Evolutionary conservation across 2,113 vertebrate genomes (phyloP).

Genomic region (Aramus guarauna): DNA sequence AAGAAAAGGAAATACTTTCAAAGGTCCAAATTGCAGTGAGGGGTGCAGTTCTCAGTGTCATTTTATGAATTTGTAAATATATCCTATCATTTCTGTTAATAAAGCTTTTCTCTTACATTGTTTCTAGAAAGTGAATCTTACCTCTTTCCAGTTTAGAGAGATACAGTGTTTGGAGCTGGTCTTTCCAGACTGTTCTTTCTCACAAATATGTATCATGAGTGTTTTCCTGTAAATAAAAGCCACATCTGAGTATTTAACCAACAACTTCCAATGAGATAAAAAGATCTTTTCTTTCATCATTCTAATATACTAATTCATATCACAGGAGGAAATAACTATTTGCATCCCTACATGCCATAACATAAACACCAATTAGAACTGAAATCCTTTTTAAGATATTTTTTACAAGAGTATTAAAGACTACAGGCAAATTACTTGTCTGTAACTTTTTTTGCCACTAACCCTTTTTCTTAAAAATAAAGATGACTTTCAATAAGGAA

Average conservation of each 20-base stretch:
- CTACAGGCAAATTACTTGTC: neutral
- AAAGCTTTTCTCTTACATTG: neutral
- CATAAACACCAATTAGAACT: neutral
- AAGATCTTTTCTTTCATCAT: neutral
- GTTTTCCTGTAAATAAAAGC: conserved; percentile 66
- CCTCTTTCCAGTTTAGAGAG: conserved; percentile 78
- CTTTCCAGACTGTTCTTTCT: conserved; percentile 27
- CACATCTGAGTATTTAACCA: neutral
- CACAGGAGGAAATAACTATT: neutral
- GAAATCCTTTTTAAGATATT: neutral
- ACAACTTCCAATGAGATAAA: neutral
- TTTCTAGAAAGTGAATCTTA: conserved; percentile 38
- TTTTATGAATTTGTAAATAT: neutral
- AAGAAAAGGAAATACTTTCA: neutral
- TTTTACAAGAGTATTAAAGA: neutral
- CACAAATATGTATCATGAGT: conserved; percentile 75
- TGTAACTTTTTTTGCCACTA: too few species aligned
- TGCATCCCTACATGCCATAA: neutral
- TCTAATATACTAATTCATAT: neutral
- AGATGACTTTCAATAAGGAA: neutral
- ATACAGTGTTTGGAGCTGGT: conserved; percentile 67
- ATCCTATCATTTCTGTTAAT: neutral
- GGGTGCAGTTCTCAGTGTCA: neutral
- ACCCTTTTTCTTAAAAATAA: neutral
- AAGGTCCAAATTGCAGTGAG: neutral